Base-by-base conservation (phyloP, 2,797 vertebrate species). In the Peromyscus nudipes region DNA sequence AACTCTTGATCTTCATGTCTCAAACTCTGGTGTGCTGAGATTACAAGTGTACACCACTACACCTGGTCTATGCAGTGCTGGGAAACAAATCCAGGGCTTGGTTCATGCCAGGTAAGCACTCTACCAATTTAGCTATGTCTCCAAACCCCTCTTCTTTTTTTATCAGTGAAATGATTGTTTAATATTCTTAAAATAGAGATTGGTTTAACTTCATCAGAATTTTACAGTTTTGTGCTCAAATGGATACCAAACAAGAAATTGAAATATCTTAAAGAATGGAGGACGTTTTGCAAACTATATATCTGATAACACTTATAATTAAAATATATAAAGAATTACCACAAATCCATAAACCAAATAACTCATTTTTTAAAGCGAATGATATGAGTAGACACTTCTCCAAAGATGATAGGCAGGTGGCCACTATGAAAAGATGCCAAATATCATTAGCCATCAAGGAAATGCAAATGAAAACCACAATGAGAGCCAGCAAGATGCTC, bases 291-390 rank as follows among this genome's bases (percentile, higher is more conserved):
- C 11, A 82, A 89, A 88, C n/a, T 69, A 73, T 64, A 81, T 64
- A 84, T 84, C 82, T 84, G 82, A 57, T 82, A 67, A 95, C 25
- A 57, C 31, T 81, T 91, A 3, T 37, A 40, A 76, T 43, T 49
- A 76, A 82, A 67, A 76, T 60, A 37, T 67, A 65, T 84, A 34
- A 65, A 49, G 62, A 49, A 85, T 23, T 31, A 7, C 10, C 62
- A 85, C 83, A 89, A 67, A 89, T 60, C 10, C 75, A 92, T 75
- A 92, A 80, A 57, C 25, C 37, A 82, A 82, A 75, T 40, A 76
- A 57, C 46, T 76, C 49, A 77, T 76, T 79, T 79, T 84, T 49
- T 29, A 65, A 77, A 83, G 27, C 37, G 73, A 84, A 76, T 55
- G 3, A 88, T 64, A 37, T 91, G 62, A 79, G 83, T 64, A 83